Base-by-base conservation (phyloP, 2,888 invertebrate genomes). In the Trichopoda pennipes region DNA sequence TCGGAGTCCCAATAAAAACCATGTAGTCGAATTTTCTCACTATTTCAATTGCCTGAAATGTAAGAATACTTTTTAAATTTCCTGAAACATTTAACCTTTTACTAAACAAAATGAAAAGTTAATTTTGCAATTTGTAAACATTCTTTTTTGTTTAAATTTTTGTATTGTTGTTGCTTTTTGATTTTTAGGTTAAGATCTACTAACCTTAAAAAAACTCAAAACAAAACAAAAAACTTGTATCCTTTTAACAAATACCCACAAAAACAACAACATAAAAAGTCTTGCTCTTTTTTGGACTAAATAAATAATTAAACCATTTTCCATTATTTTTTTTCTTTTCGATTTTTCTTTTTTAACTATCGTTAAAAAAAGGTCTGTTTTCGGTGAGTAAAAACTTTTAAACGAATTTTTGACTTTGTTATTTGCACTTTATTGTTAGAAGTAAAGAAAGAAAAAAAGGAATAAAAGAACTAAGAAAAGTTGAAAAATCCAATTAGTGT, bases 401-500 rank as follows among this genome's bases (percentile, higher is more conserved):
- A 63, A 72, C 49, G 56, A 73, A 81, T 76, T 77, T 76, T 76
- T 81, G 81, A 81, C 81, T 81, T 81, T 76, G 76, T 77, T 81
- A 68, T 81, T 81, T 72, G 44, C 58, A 51, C 73, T 77, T 77
- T 69, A 81, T 77, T 77, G 81, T 73, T 76, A 44, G 19, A 63
- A 58, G 68, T 77, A 23, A 47, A 47, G 47, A 58, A 47, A 66
- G 49, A n/a, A 23, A 28, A 73, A 32, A 47, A n/a, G n/a, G 19
- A 10, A 68, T 17, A 55, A 21, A 66, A 56, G 35, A 66, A 56
- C 47, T 55, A 16, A 44, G 17, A 66, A 81, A 81, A 81, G 73
- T 81, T 81, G 58, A 68, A 58, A 75, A 77, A 81, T 69, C 81
- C 73, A 81, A 77, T 77, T 81, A 77, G 73, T 73, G 32, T 77